Percentiles rank a stretch among this genome's conserved stretches.
Evolutionary conservation across 2,888 invertebrate genomes (phyloP).

Genomic region (Cosmopolites sordidus): DNA sequence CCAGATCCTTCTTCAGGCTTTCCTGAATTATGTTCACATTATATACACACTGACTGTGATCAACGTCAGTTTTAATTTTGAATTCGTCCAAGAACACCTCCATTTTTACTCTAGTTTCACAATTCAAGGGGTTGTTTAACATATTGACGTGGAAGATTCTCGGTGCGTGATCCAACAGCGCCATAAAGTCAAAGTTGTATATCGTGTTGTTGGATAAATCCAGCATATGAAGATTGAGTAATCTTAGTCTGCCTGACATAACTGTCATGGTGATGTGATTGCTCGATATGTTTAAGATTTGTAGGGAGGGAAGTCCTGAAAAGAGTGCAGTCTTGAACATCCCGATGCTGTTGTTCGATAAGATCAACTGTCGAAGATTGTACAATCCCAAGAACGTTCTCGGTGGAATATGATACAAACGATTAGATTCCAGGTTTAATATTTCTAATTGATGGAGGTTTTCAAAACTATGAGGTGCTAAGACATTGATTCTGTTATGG

Average conservation of each 20-base stretch:
- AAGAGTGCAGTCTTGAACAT: slow-evolving; percentile 41
- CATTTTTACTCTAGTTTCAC: slow-evolving; percentile 41
- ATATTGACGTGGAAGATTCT: slow-evolving; percentile 38
- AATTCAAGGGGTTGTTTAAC: slow-evolving; percentile 39
- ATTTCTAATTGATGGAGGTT: slow-evolving; percentile 37
- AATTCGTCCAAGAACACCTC: slow-evolving; percentile 37
- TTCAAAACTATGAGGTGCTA: slow-evolving; percentile 34
- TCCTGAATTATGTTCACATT: neutral
- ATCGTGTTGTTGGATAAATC: slow-evolving; percentile 43
- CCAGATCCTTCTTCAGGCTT: neutral
- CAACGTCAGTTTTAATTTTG: slow-evolving; percentile 29
- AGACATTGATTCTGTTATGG: slow-evolving; percentile 35
- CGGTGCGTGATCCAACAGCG: slow-evolving; percentile 39
- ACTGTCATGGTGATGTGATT: slow-evolving; percentile 37
- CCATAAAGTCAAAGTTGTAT: slow-evolving; percentile 40
- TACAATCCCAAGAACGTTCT: slow-evolving; percentile 38
- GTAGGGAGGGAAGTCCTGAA: slow-evolving; percentile 41
- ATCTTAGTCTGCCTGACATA: slow-evolving; percentile 39
- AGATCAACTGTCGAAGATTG: slow-evolving; percentile 36
- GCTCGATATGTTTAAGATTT: slow-evolving; percentile 40
- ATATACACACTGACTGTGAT: slow-evolving; percentile 10
- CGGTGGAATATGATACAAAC: slow-evolving; percentile 30
- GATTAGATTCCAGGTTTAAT: slow-evolving; percentile 33
- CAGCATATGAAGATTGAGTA: slow-evolving; percentile 41
- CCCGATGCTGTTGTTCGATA: slow-evolving; percentile 39